Percentiles rank a stretch among this genome's conserved stretches.
Evolutionary conservation across 35 echinoderm and acorn worm species (phyloP).

Genomic region (Ophiothrix spiculata): DNA sequence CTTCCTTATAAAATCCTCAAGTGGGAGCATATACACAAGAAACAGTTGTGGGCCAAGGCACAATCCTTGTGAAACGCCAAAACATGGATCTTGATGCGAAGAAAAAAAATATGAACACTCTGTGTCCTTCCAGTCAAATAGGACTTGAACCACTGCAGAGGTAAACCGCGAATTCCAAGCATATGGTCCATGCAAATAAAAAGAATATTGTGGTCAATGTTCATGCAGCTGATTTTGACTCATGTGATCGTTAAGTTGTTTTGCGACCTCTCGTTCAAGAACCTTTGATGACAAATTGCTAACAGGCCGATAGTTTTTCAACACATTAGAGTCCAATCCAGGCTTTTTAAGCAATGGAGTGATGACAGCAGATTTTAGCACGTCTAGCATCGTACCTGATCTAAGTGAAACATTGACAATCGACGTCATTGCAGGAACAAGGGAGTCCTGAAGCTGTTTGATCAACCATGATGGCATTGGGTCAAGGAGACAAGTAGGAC

Average conservation of each 20-base stretch:
- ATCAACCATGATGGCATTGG: conserved; percentile 45
- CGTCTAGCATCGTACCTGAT: background rate
- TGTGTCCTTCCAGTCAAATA: background rate
- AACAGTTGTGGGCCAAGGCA: conserved; percentile 37
- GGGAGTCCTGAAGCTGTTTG: background rate
- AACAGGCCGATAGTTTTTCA: conserved; percentile 37
- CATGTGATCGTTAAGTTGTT: conserved; percentile 33
- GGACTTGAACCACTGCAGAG: background rate
- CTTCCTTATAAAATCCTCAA: conserved; percentile 15
- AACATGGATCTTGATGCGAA: background rate
- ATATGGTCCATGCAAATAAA: conserved; percentile 18
- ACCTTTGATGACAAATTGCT: conserved; percentile 36
- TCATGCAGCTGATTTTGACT: conserved; percentile 13
- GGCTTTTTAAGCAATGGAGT: conserved; percentile 31
- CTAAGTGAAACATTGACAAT: conserved; percentile 14
- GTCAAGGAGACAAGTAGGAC: conserved; percentile 43
- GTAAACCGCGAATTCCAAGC: background rate
- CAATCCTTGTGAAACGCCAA: conserved; percentile 54
- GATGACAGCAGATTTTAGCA: conserved; percentile 7
- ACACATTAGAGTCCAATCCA: conserved; percentile 4
- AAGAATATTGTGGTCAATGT: conserved; percentile 35
- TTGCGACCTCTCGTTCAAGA: conserved; percentile 29
- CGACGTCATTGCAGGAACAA: background rate
- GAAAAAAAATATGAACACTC: background rate
- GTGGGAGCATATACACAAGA: conserved; percentile 12